Percentiles rank a stretch among this genome's conserved stretches.
phyloP scores from a whole-genome alignment of 2,888 invertebrate species.

The Camponotus fellah region DNA sequence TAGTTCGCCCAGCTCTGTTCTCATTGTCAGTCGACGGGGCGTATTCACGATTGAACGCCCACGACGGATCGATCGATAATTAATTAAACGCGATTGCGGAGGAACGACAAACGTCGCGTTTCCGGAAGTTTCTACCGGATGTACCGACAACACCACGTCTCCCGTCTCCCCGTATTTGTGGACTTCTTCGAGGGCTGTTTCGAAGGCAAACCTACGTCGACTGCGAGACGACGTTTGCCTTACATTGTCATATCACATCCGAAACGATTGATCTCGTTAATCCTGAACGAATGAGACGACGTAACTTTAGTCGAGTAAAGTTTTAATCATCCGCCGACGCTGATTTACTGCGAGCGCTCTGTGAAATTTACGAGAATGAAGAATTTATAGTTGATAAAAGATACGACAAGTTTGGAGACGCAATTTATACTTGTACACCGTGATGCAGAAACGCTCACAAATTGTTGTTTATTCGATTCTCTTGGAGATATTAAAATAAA shows the following conservation, averaged over 20 bases:
- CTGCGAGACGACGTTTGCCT: slow-evolving; percentile 67
- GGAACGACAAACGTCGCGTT: slow-evolving; percentile 67
- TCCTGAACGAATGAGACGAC: slow-evolving; percentile 62
- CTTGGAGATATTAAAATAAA: not conserved
- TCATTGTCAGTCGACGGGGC: slow-evolving; percentile 45
- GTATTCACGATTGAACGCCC: slow-evolving; percentile 48
- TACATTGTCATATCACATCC: slow-evolving; percentile 67
- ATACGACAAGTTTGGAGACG: not conserved
- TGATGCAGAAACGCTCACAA: not conserved
- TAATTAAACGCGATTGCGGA: slow-evolving; percentile 72
- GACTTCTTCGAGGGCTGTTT: slow-evolving; percentile 68
- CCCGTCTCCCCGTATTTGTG: slow-evolving; percentile 57
- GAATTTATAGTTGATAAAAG: not conserved
- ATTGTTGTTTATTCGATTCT: not conserved
- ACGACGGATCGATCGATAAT: slow-evolving; percentile 66
- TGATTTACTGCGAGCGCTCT: slow-evolving; percentile 17
- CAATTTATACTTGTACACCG: not conserved
- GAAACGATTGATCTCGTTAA: slow-evolving; percentile 64
- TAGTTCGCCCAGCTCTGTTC: slow-evolving; percentile 23
- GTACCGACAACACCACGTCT: slow-evolving; percentile 63
- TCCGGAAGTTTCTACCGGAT: slow-evolving; percentile 63
- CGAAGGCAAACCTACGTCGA: slow-evolving; percentile 57
- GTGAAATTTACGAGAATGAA: not conserved
- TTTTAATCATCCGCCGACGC: slow-evolving; percentile 22
- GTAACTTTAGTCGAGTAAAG: slow-evolving; percentile 51